Base-by-base conservation (phyloP, 2,888 invertebrate genomes). In the Drosophila rubida region DNA sequence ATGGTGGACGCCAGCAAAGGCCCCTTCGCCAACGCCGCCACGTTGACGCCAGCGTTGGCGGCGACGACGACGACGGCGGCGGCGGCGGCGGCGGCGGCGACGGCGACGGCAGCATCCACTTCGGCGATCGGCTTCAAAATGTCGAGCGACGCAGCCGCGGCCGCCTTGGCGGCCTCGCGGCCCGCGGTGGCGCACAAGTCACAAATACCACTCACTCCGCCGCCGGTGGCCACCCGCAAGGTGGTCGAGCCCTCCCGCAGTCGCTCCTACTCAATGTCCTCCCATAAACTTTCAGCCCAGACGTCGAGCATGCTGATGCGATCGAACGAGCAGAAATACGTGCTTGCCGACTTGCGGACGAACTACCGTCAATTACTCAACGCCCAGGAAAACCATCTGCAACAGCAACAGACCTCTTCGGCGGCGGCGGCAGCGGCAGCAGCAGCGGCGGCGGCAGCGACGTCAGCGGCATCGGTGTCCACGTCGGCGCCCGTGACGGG, bases 201-300 rank as follows among this genome's bases (percentile, higher is more conserved):
- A 68, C 68, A 89, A 88, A 74, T 88, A 68, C 68, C 91, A 46
- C 82, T 91, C 19, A 91, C 92, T 64, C 91, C 91, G 66, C 92
- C 92, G 69, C 91, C 92, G 69, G 88, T 83, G 83, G 75, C 91
- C 78, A 89, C 88, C 74, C 90, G 90, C 78, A 91, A 88, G 81
- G 75, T 89, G 77, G 78, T 87, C 69, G 91, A 91, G 76, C 74
- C 86, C 13, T 85, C 89, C 55, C 80, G 91, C 78, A 91, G 88
- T 67, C 90, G 92, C 75, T 92, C 91, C 80, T 88, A 86, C 69
- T 91, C 91, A 92, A 80, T 91, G 80, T 89, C 91, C 81, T 91
- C 91, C 84, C 87, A 91, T 89, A 90, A 91, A 91, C 73, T 92
- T 91, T 79, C 92, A 91, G 91, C 89, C 27, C 78, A 62, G 65